Base-by-base conservation (phyloP, 2,888 invertebrate species). In the Mellilla xanthometata region DNA sequence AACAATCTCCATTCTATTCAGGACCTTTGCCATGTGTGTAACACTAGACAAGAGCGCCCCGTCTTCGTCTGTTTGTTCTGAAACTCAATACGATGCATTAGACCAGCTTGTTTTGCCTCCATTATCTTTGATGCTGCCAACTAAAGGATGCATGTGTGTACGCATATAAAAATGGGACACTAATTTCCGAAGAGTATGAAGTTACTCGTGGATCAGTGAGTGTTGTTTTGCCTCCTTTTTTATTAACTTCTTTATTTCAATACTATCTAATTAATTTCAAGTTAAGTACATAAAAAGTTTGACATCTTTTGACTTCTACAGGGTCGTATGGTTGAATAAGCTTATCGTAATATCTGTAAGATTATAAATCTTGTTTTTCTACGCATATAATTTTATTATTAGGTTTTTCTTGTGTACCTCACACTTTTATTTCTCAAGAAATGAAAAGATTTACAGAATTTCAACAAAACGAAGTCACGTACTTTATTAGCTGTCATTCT, bases 81-180 rank as follows among this genome's bases (percentile, higher is more conserved):
- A 69, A 86, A 88, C 77, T 68, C 62, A 77, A 88, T 84, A 84
- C 71, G 76, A 75, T 75, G 68, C 88, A 87, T 88, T 88, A 88
- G 83, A 77, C 70, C 66, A 68, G 72, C 76, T 81, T 84, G 84
- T 85, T 86, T 85, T 85, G 81, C 77, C 77, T 86, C 86, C 86
- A 87, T 87, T 88, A 87, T 84, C 82, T 79, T 86, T 87, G 86
- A 86, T 82, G 82, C 80, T 72, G 77, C 80, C 73, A 81, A 81
- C 81, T 80, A 80, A 68, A 68, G 62, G 59, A 56, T 70, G 56
- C 71, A 79, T 72, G 65, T 19, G 13, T 26, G 28, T 12, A 26
- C 7, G 49, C 44, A 49, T 47, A 39, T 53, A 51, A 55, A 58
- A 55, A 52, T 45, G 39, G 44, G 51, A 52, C 49, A 54, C 39